Conservation (phyloP, 2,113 vertebrate genomes). For the Pandion haliaetus region DNA sequence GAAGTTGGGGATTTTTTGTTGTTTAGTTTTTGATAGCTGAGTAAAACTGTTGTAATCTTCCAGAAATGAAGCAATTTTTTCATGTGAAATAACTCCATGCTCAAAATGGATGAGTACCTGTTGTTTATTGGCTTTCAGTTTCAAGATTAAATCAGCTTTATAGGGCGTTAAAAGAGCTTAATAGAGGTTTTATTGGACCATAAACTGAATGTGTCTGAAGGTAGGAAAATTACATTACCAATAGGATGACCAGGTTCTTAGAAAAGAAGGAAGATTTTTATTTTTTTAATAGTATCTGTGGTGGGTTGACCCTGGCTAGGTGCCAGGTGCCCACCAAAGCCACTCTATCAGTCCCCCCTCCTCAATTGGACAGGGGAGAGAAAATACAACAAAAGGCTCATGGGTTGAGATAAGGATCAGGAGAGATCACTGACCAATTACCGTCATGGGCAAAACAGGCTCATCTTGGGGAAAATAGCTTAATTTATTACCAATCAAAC, state of each 20-base stretch:
- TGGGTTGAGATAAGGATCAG: background rate
- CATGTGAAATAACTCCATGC: accelerated
- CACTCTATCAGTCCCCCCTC: no score
- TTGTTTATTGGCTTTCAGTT: background rate
- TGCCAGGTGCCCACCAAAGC: no score
- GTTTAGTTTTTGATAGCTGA: background rate
- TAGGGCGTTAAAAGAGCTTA: background rate
- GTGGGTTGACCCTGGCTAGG: no score
- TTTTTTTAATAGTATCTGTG: background rate
- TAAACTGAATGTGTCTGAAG: background rate
- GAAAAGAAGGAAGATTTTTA: background rate
- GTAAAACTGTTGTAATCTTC: background rate
- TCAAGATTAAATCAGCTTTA: background rate
- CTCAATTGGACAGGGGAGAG: no score
- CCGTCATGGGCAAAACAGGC: background rate
- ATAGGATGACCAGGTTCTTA: background rate
- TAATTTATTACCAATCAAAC: background rate
- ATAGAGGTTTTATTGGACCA: background rate
- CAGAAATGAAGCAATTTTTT: background rate
- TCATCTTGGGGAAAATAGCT: background rate
- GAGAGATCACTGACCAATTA: background rate
- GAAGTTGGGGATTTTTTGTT: background rate
- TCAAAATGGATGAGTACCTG: background rate
- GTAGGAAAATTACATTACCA: background rate
- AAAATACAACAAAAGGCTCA: no score